Base-by-base conservation (phyloP, 2,113 vertebrate species). In the Eurystomus gularis region DNA sequence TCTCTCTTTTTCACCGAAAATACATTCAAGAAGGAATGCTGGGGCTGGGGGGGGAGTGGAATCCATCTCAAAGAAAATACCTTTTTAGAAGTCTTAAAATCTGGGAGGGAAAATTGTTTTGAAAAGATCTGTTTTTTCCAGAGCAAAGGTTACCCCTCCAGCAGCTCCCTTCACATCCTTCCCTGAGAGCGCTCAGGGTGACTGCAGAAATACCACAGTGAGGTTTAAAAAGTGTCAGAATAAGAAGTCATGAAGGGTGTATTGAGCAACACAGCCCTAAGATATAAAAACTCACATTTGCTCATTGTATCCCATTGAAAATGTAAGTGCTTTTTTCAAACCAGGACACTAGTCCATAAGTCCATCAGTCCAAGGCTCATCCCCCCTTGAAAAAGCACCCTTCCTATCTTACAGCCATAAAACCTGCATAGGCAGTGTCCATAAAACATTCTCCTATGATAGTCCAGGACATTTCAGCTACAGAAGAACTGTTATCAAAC, bases 61-160 rank as follows among this genome's bases (percentile, higher is more conserved):
- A 65, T 66, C 64, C 49, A 92, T 65, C 86, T 73, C 65, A 90
- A 95, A 95, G 49, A 80, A 95, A 80, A 95, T 70, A 94, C 69
- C 92, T 93, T 84, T 82, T 88, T 87, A 54, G 52, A 84, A 54
- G 69, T 26, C 80, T 85, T 86, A 89, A 72, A 79, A 94, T 52
- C 65, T 68, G 39, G 25, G 51, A 88, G 35, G 57, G 33, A 82
- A 93, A 94, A 10, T 84, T 94, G 46, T 73, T 93, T 91, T 66
- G 73, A 87, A 94, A 94, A 62, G 2, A 29, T 11, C 3, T 71
- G 88, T 84, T 58, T 44, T 49, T 91, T 94, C 84, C 65, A 91
- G 71, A 84, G 35, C 37, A 92, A 94, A 82, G 3, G 39, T 48
- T 64, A 39, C 31, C 31, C 40, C 35, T 94, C 28, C 72, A 83